phyloP scores from a whole-genome alignment of 2,113 vertebrate genomes.

The Odocoileus virginianus region DNA sequence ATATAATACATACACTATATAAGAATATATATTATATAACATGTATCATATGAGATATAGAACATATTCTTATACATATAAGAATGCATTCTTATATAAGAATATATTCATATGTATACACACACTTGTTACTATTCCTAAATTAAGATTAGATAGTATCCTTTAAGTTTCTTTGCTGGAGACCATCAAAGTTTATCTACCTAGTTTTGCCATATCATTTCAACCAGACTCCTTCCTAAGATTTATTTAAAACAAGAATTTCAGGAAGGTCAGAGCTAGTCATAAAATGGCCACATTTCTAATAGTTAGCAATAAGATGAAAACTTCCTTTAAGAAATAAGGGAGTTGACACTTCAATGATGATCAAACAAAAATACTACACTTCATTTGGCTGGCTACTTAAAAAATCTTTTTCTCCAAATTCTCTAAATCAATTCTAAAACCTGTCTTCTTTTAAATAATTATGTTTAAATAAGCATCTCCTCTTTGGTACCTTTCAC shows the following conservation, averaged over 20 bases:
- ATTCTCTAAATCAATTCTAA: neutral
- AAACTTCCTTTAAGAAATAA: neutral
- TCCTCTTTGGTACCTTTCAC: neutral
- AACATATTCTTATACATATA: neutral
- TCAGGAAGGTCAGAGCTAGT: neutral
- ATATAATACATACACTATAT: neutral
- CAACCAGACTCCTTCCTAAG: neutral
- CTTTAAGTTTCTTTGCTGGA: neutral
- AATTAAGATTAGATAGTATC: neutral
- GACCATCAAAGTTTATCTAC: neutral
- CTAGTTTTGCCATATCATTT: neutral
- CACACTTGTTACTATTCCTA: neutral
- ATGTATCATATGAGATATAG: neutral
- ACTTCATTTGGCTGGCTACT: neutral
- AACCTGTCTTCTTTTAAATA: neutral
- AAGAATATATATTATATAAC: neutral
- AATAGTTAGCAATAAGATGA: neutral
- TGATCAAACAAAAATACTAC: neutral
- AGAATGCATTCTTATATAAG: neutral
- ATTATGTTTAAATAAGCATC: neutral
- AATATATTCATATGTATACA: neutral
- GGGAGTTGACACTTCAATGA: neutral
- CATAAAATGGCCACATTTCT: neutral
- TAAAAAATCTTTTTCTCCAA: neutral
- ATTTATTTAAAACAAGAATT: neutral